Evolutionary conservation across 2,888 invertebrate genomes (phyloP).

Genomic region (Fragum sueziense): DNA sequence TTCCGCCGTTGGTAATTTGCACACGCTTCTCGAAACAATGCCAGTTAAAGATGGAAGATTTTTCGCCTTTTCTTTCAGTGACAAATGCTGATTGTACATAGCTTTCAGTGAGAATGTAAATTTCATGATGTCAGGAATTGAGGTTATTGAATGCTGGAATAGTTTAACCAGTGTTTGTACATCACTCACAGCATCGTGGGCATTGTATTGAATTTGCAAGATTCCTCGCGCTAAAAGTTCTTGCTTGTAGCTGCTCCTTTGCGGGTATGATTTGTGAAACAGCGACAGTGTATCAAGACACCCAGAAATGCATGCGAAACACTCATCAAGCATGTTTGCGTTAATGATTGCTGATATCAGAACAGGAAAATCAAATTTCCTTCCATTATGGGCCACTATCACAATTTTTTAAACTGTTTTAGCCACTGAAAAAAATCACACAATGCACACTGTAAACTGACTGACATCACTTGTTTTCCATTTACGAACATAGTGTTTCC

Average conservation of each 20-base stretch:
- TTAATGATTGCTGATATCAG: no score
- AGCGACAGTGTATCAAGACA: no score
- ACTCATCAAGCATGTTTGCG: no score
- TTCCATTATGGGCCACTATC: constrained; percentile 22
- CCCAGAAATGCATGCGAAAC: no score
- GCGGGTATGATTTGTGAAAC: no score
- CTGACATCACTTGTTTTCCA: neutral
- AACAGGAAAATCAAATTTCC: constrained; percentile 24
- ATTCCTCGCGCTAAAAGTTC: no score
- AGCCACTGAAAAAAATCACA: constrained; percentile 11
- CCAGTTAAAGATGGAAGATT: neutral
- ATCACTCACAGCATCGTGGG: constrained; percentile 45
- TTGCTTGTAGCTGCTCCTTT: no score
- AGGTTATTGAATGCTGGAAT: neutral
- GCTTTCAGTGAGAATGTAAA: constrained; percentile 20
- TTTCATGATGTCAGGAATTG: neutral
- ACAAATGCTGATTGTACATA: constrained; percentile 1
- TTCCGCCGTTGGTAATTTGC: constrained; percentile 15
- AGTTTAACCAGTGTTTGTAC: constrained; percentile 17
- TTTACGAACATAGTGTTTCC: neutral
- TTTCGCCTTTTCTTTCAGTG: neutral
- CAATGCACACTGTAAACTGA: neutral
- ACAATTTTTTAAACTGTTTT: constrained; percentile 6
- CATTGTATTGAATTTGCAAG: no score
- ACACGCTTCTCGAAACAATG: neutral